A percentile compares a stretch with the other conserved stretches of the same genome.
Evolutionary conservation across 2,797 vertebrate genomes (phyloP).

Genomic region (Lindbergichthys nudifrons): DNA sequence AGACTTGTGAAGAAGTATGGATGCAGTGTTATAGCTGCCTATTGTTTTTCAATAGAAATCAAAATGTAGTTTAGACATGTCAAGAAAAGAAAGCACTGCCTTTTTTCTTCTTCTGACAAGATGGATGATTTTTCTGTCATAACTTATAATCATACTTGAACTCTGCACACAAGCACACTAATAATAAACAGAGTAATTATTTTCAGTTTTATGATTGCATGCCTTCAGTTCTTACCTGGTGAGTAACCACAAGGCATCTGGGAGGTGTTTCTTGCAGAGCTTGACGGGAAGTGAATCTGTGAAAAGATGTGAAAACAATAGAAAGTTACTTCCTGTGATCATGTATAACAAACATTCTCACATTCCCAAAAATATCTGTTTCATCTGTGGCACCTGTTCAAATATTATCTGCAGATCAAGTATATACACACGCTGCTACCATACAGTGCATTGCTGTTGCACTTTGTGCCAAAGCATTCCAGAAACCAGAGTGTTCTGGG

Average conservation of each 20-base stretch:
- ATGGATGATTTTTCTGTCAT: background rate
- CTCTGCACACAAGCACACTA: background rate
- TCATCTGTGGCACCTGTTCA: constrained; percentile 61
- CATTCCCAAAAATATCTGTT: constrained; percentile 43
- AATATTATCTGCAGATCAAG: constrained; percentile 64
- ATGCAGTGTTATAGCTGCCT: constrained; percentile 7
- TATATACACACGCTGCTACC: constrained; percentile 30
- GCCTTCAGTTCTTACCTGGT: constrained; percentile 80
- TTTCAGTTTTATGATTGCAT: constrained; percentile 49
- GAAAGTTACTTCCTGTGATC: constrained; percentile 60
- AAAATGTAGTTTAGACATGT: background rate
- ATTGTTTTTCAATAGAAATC: constrained; percentile 33
- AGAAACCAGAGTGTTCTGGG: constrained; percentile 65
- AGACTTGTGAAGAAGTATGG: constrained; percentile 44
- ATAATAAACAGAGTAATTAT: constrained; percentile 25
- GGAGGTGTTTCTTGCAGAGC: constrained; percentile 51
- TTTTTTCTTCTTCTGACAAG: background rate
- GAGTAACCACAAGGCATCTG: constrained; percentile 81
- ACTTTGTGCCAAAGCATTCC: constrained; percentile 58
- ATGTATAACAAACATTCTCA: constrained; percentile 59
- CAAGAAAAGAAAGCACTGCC: background rate
- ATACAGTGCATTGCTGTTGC: constrained; percentile 10
- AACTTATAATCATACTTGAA: constrained; percentile 2
- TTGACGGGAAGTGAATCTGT: constrained; percentile 75
- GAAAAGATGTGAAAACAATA: constrained; percentile 69